Percentiles rank a stretch among this genome's conserved stretches.
Conservation (phyloP, 2,113 vertebrate species). For the Crocuta crocuta region DNA sequence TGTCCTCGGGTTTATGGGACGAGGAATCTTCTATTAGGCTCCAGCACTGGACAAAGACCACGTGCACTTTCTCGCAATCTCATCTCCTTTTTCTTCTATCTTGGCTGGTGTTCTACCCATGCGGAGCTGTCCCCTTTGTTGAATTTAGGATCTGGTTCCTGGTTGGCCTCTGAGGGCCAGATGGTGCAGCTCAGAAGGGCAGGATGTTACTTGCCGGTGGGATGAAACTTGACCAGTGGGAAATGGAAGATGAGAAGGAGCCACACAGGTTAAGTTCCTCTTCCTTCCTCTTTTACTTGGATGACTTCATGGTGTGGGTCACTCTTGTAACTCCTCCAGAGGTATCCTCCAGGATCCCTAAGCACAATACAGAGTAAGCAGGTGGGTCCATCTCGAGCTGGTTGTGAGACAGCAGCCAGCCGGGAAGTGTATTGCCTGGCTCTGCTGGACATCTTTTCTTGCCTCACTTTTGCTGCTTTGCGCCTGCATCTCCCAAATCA, state of each 20-base stretch:
- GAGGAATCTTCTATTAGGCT: not conserved
- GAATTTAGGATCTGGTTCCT: not conserved
- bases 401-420: not conserved
- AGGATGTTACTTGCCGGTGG: not conserved
- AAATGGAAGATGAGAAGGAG: not conserved
- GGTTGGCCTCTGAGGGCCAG: too few relatives aligned
- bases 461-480: not conserved
- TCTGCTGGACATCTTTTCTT: too few relatives aligned
- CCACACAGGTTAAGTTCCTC: not conserved
- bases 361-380: not conserved
- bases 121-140: too few relatives aligned
- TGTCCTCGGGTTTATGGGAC: not conserved
- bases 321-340: not conserved
- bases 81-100: not conserved
- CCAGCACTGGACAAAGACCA: not conserved
- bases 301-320: not conserved
- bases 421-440: not conserved
- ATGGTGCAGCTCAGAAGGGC: not conserved
- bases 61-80: not conserved
- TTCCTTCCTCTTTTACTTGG: not conserved
- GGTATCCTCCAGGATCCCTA: too few relatives aligned
- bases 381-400: not conserved
- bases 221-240: not conserved
- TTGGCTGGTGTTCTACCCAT: fast-evolving
- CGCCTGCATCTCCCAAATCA: not conserved